These are phyloP conservation scores for Corapipo altera DNA, from an alignment of 2,113 vertebrate genomes.

Conservation along the genomic window DNA sequence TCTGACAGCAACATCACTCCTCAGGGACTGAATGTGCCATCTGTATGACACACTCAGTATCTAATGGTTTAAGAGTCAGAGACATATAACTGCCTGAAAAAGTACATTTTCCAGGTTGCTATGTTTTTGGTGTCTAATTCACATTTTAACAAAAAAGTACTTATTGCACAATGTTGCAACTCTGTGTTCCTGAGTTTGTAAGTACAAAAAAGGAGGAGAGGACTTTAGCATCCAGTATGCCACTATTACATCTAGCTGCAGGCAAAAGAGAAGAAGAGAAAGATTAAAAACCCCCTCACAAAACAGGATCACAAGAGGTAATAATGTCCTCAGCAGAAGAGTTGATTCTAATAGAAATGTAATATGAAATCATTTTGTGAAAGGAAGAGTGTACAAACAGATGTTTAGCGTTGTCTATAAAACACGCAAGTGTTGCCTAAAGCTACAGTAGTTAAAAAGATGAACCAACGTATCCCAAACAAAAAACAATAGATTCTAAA, in stretches of 20 bases:
- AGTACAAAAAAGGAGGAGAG: background rate
- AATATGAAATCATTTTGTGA: background rate
- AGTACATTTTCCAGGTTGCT: conserved; percentile 19
- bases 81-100: conserved; percentile 12
- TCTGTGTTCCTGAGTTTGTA: background rate
- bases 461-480: background rate
- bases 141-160: background rate
- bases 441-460: background rate
- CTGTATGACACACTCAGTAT: conserved; percentile 46
- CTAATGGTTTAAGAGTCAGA: conserved; percentile 49
- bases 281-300: background rate
- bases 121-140: background rate
- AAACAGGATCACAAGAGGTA: background rate
- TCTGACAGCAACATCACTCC: conserved; percentile 60
- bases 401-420: background rate
- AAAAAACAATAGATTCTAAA: background rate
- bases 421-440: background rate
- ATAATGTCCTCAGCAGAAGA: background rate
- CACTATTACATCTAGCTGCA: background rate
- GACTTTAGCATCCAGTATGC: background rate
- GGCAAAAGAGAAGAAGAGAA: background rate
- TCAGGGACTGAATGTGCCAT: conserved; percentile 49
- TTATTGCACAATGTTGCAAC: background rate
- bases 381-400: background rate
- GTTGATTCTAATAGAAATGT: background rate